Percentiles rank a stretch among this genome's conserved stretches.
phyloP scores from a whole-genome alignment of 2,113 vertebrate genomes.

The Raphicerus campestris region DNA sequence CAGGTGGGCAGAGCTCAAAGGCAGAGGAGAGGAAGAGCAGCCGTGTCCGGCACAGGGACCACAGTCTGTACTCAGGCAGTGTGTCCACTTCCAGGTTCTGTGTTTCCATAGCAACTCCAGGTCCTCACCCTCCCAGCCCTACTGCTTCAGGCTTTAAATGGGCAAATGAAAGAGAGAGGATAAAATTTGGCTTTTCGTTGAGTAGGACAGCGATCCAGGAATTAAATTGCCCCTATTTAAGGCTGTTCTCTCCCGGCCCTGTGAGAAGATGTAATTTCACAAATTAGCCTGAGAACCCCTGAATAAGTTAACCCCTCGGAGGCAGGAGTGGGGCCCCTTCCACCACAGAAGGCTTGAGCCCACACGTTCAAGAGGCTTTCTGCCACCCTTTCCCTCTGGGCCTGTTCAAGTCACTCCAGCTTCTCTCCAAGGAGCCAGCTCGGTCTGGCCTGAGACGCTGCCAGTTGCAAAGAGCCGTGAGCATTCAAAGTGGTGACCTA shows the following conservation, averaged over 20 bases:
- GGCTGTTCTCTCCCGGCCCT: rapidly evolving
- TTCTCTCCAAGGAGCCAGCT: rapidly evolving
- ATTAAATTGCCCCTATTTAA: rapidly evolving
- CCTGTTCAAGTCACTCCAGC: background rate
- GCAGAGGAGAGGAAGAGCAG: background rate
- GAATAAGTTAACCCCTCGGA: rapidly evolving
- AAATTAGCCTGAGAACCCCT: background rate
- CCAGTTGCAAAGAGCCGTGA: background rate
- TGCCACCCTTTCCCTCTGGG: background rate
- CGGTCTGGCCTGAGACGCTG: background rate
- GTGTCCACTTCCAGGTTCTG: background rate
- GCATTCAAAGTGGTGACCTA: background rate
- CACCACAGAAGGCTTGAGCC: rapidly evolving
- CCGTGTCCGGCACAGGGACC: rapidly evolving
- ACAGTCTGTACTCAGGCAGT: rapidly evolving
- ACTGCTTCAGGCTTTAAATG: background rate
- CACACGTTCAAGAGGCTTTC: rapidly evolving
- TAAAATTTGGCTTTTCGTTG: background rate
- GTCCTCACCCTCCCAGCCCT: background rate
- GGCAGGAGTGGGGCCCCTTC: background rate
- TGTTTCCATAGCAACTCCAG: background rate
- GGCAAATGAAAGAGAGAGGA: background rate
- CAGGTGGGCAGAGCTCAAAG: background rate
- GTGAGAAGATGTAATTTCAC: background rate
- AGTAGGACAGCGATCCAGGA: background rate